Base-by-base conservation (phyloP, 1,140 invertebrate genomes). In the Sweltsa coloradensis region DNA sequence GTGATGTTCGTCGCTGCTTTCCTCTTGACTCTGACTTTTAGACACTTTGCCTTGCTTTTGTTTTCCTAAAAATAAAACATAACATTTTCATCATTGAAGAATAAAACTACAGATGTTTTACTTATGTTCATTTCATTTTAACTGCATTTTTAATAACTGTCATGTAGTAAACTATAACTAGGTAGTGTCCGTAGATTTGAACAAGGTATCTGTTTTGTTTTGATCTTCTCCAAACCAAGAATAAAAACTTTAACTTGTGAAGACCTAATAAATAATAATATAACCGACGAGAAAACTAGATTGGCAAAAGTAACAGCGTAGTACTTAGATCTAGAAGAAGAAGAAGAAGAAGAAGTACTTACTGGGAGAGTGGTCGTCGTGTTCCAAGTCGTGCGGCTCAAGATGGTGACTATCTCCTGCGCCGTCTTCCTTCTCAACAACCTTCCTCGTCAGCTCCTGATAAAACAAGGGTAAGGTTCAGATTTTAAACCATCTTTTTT, bases 1-100 rank as follows among this genome's bases (percentile, higher is more conserved):
- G 51, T 68, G 71, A 56, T 76, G 76, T 53, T 83, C 80, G 53
- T 85, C 81, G 56, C 78, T 81, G 60, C 82, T 83, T 49, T 83
- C 82, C 47, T 85, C 81, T 61, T 83, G 81, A 43, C 71, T 73
- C 49, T 62, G 63, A 34, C 66, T 65, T 47, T 73, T 70, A 7
- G 61, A 62, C 29, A 65, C 61, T 53, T 51, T 43, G 29, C 41
- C 43, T 34, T 18, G 24, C 34, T 3, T 14, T 45, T 55, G 68
- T 68, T 60, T 65, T 46, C 63, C 65, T 55, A 56, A 49, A 46
- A 55, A 27, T 40, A 25, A 23, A 49, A 39, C 9, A 31, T 19
- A 42, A 27, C 13, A 40, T 24, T 34, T 34, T 31, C 6, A 5
- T 27, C 14, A 29, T 11, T 9, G 11, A 9, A 9, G 19, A 40